Conservation (phyloP, 30 jellyfish, hydroid and myxozoan genomes). For the Turritopsis rubra region DNA sequence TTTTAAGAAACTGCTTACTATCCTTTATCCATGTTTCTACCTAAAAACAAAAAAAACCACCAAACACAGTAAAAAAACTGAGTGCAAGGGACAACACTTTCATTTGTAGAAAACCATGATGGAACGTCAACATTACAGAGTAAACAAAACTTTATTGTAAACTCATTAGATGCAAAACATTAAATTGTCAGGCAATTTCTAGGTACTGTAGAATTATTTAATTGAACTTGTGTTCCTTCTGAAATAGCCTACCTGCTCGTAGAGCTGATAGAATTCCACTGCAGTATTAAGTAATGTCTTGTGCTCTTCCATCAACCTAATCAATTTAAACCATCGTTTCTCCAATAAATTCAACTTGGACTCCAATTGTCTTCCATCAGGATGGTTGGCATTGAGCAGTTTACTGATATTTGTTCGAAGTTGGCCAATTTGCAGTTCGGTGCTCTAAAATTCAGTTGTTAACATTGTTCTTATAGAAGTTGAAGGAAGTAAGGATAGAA, state of each 20-base stretch:
- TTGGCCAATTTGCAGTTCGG: slow-evolving; percentile 51
- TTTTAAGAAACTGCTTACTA: slow-evolving; percentile 47
- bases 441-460: slow-evolving; percentile 28
- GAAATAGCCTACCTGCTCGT: slow-evolving; percentile 69
- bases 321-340: slow-evolving; percentile 64
- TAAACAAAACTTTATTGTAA: not conserved
- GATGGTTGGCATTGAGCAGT: slow-evolving; percentile 45
- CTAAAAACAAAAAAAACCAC: slow-evolving; percentile 23
- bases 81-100: too few relatives aligned
- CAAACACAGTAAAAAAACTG: too few relatives aligned
- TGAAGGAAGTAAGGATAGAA: too few relatives aligned
- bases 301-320: slow-evolving; percentile 59
- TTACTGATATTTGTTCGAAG: slow-evolving; percentile 44
- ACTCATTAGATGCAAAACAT: too few relatives aligned
- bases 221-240: not conserved
- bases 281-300: slow-evolving; percentile 56
- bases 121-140: too few relatives aligned
- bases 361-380: slow-evolving; percentile 46
- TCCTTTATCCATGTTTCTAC: slow-evolving; percentile 86
- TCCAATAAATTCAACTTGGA: slow-evolving; percentile 43
- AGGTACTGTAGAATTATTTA: not conserved
- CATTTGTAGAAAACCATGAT: too few relatives aligned
- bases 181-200: not conserved
- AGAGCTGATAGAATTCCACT: slow-evolving; percentile 68
- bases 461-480: not conserved